Conservation (phyloP, 2,797 vertebrate species). For the Chelmon rostratus region DNA sequence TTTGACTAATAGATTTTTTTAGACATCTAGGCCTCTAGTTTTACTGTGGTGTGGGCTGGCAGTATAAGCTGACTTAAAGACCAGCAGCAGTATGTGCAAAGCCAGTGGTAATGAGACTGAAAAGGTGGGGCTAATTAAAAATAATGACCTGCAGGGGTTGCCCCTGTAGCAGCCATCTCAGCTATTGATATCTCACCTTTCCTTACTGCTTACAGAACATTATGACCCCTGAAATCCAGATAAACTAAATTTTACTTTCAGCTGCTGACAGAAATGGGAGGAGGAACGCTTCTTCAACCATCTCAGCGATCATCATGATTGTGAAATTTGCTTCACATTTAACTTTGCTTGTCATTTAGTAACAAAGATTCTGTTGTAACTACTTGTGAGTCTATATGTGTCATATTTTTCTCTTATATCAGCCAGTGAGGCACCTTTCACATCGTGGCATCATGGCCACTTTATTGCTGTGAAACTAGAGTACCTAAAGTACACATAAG, state of each 20-base stretch:
- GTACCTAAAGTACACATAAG: not conserved
- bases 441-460: no score
- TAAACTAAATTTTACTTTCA: not conserved
- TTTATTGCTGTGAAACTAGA: not conserved
- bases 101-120: not conserved
- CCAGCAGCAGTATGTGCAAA: not conserved
- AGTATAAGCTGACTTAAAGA: not conserved
- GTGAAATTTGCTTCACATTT: no score
- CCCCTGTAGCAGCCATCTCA: conserved; percentile 2
- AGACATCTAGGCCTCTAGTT: not conserved
- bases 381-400: not conserved
- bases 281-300: no score
- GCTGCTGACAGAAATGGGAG: not conserved
- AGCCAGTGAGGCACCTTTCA: not conserved
- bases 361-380: not conserved
- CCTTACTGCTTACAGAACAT: not conserved
- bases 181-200: not conserved
- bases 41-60: not conserved
- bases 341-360: no score
- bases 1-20: not conserved
- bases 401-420: not conserved
- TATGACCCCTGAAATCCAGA: not conserved
- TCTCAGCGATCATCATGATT: no score
- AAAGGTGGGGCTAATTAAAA: conserved; percentile 13
- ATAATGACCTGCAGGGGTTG: not conserved